These are phyloP conservation scores for Sebastiscus tertius DNA, from an alignment of 2,797 vertebrate genomes.

Conservation along the genomic window DNA sequence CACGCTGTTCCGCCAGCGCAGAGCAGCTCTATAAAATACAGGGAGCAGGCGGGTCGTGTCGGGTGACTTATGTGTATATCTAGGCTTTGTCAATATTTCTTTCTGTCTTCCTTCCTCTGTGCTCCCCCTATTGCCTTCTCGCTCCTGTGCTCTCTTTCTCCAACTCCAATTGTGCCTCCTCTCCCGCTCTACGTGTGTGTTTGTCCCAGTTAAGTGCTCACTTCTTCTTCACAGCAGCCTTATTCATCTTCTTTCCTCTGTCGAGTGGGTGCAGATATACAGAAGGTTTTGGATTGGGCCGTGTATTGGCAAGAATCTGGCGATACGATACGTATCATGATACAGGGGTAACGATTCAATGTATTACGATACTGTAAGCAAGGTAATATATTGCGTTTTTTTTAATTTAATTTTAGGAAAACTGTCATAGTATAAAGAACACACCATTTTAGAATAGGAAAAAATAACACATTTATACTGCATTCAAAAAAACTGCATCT, in stretches of 20 bases:
- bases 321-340: background rate
- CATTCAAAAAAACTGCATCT: background rate
- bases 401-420: background rate
- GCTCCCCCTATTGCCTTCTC: conserved; percentile 57
- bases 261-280: conserved; percentile 3
- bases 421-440: background rate
- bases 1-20: conserved; percentile 85
- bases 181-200: background rate
- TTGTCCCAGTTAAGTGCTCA: conserved; percentile 37
- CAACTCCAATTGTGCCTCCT: conserved; percentile 38
- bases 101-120: conserved; percentile 80
- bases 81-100: conserved; percentile 89
- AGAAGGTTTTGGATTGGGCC: background rate
- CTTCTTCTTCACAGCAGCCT: conserved; percentile 30
- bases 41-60: conserved; percentile 77
- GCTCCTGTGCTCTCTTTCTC: conserved; percentile 30
- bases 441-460: too few relatives aligned
- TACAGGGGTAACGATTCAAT: background rate
- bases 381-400: background rate
- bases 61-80: conserved; percentile 89
- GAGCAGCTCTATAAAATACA: conserved; percentile 87
- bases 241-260: conserved; percentile 8
- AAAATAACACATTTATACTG: background rate
- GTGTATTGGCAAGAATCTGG: background rate
- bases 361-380: background rate